Evolutionary conservation across 2,113 vertebrate genomes (phyloP).

Genomic region (Meleagris gallopavo): DNA sequence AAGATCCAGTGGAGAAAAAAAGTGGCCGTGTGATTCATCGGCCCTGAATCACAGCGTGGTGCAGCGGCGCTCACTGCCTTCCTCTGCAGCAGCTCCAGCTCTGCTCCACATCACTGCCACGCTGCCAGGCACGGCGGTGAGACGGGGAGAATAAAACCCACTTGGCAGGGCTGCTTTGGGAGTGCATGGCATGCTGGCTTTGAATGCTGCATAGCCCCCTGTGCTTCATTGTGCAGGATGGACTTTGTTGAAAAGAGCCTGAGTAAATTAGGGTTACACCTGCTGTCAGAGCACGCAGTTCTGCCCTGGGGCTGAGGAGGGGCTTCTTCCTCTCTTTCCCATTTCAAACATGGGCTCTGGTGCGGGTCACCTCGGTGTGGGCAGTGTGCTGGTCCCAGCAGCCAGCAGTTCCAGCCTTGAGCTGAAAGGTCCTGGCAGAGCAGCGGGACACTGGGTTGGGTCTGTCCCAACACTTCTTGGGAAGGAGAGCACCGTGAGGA

Average conservation of each 20-base stretch:
- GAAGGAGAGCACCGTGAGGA: not conserved
- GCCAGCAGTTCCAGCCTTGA: accelerated
- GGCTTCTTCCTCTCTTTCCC: not conserved
- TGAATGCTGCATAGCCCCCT: not conserved
- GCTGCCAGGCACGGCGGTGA: not conserved
- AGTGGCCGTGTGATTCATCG: constrained; percentile 47
- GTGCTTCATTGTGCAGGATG: not conserved
- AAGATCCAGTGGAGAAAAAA: constrained; percentile 12
- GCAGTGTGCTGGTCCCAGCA: not conserved
- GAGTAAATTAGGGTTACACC: not conserved
- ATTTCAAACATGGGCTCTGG: not conserved
- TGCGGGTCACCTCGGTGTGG: not conserved
- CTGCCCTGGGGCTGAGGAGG: not conserved
- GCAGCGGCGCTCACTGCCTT: constrained; percentile 10
- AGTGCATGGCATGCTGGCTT: not conserved
- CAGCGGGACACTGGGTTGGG: not conserved
- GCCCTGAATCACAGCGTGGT: constrained; percentile 55
- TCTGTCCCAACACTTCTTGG: not conserved
- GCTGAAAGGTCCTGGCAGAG: not conserved
- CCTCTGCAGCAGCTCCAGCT: not conserved
- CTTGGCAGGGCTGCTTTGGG: not conserved
- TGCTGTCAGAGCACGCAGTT: not conserved
- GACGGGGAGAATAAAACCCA: not conserved
- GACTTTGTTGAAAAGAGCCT: not conserved
- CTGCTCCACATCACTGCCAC: not conserved